Conservation (phyloP, 2,113 vertebrate species). For the Rhinichthys klamathensis region DNA sequence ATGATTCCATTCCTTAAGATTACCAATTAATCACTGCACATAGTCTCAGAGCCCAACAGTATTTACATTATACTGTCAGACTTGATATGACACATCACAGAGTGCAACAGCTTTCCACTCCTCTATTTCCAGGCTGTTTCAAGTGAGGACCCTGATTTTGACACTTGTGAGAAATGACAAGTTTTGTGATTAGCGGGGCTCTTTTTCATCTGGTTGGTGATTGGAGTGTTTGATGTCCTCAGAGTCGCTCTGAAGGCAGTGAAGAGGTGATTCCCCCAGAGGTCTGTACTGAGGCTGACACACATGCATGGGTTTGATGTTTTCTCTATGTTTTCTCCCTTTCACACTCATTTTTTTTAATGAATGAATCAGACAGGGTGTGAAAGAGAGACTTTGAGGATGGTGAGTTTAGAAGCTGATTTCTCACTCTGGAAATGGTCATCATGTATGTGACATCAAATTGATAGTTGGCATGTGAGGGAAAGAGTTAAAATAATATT, state of each 20-base stretch:
- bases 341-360: conserved; percentile 39
- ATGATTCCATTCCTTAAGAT: not conserved
- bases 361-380: conserved; percentile 48
- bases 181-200: conserved; percentile 49
- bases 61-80: conserved; percentile 52
- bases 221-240: conserved; percentile 55
- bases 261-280: conserved; percentile 52
- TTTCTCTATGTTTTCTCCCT: conserved; percentile 18
- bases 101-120: conserved; percentile 32
- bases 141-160: conserved; percentile 39
- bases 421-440: conserved; percentile 33
- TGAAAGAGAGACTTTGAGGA: conserved; percentile 44
- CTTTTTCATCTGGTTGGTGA: conserved; percentile 52
- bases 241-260: conserved; percentile 46
- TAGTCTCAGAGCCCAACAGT: conserved; percentile 16
- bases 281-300: conserved; percentile 54
- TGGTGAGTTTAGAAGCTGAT: conserved; percentile 21
- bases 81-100: conserved; percentile 38
- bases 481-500: not conserved
- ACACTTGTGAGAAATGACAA: conserved; percentile 57
- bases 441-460: conserved; percentile 26
- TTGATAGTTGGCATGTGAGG: conserved; percentile 1
- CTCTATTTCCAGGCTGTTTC: conserved; percentile 36
- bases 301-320: conserved; percentile 45
- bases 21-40: not conserved